phyloP scores from a whole-genome alignment of 2,797 vertebrate species.

The Dendrocincla fuliginosa region DNA sequence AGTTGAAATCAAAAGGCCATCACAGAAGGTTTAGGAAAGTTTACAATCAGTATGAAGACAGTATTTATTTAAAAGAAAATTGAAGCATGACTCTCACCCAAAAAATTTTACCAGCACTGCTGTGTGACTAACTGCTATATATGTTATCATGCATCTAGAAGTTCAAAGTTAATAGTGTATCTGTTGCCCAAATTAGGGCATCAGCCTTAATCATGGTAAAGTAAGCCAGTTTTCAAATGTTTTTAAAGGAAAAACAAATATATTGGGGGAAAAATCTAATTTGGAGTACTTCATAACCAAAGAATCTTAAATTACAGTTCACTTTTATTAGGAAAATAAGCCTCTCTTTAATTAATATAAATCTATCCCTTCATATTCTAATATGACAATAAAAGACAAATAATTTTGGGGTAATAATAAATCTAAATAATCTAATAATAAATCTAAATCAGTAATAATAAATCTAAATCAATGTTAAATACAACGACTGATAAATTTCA shows the following conservation, averaged over 20 bases:
- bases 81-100: background rate
- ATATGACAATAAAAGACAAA: background rate
- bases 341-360: background rate
- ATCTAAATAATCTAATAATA: no score
- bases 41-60: background rate
- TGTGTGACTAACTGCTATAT: background rate
- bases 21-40: background rate
- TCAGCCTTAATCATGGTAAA: background rate
- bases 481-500: background rate
- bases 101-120: background rate
- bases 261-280: background rate
- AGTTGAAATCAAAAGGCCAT: background rate
- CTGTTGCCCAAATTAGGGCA: background rate
- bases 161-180: background rate
- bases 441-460: background rate
- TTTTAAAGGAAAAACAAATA: background rate
- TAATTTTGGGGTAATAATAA: background rate
- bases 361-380: background rate
- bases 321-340: background rate
- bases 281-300: background rate
- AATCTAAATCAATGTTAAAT: background rate
- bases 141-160: background rate
- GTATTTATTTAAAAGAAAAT: background rate
- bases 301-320: background rate
- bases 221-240: background rate